Evolutionary conservation across 2,113 vertebrate species (phyloP), one percentile per base, ranked within the genome.

Genomic region (Neodontobutis hainanensis): DNA sequence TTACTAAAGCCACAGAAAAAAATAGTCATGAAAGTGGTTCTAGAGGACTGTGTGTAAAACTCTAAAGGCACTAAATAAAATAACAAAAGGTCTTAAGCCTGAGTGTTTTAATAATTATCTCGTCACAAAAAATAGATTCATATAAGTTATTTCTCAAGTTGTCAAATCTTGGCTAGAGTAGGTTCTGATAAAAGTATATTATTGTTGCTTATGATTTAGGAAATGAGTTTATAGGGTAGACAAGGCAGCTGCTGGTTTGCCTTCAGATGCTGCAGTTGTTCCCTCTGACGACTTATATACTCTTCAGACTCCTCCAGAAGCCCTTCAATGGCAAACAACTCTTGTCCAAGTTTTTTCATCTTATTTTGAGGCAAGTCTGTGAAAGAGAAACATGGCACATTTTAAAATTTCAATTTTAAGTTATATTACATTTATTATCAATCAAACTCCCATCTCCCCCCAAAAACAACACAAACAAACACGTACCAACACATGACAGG

Each of bases 281-380:
- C 78, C 10, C 57, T 89, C 73, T 91, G 90, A 5, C 65, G 67
- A 7, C 2, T 63, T 2, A 92, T 65, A 12, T 70, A 67, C 61
- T 52, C 80, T 61, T 93, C 90, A 76, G 92, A 90, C 42, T 86
- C 87, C 11, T 90, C 82, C 40, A 93, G 68, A 45, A 92, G 86
- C 7, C 40, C 68, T 4, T 85, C 83, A 0, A 91, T 76, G 0
- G 58, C 57, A 45, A 59, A 62, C 4, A 93, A 42, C 34, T 93
- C 90, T 47, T 88, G 76, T 52, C 82, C 80, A 10, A 93, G 83
- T 71, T 90, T 91, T 19, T 77, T 70, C 2, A 89, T 82, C 43
- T 89, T 92, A 14, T 82, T 83, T 27, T 83, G 73, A 50, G 91
- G 87, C 43, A 90, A 60, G 9, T 81, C 92, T 93, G 36, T 47